Percentiles rank a stretch among this genome's conserved stretches.
These are phyloP conservation scores for Hipparchia semele DNA, from an alignment of 2,888 invertebrate genomes.

Conservation along the genomic window DNA sequence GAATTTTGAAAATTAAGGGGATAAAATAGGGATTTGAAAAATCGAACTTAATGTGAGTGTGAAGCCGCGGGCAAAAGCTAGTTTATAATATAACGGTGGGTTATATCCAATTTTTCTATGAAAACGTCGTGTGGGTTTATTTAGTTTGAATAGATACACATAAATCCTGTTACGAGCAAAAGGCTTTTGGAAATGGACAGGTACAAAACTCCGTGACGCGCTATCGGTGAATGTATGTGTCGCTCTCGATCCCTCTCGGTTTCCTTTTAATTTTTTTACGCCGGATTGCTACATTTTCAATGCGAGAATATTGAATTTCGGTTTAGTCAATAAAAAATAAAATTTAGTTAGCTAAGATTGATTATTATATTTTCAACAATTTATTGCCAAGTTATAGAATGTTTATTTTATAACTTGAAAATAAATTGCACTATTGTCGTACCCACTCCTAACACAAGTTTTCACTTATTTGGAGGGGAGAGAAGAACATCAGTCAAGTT, in stretches of 20 bases:
- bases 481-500: too few species aligned
- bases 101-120: not conserved
- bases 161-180: conserved; percentile 21
- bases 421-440: too few species aligned
- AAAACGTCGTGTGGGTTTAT: conserved; percentile 15
- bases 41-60: too few species aligned
- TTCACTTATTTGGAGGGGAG: too few species aligned
- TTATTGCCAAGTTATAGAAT: not conserved
- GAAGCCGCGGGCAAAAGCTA: too few species aligned
- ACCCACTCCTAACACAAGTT: too few species aligned
- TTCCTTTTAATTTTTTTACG: conserved; percentile 16
- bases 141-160: conserved; percentile 5
- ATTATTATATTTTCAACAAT: not conserved
- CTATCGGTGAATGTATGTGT: conserved; percentile 22
- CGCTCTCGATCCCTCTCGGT: conserved; percentile 20
- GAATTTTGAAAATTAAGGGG: too few species aligned
- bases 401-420: too few species aligned
- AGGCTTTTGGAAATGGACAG: conserved; percentile 27
- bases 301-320: not conserved
- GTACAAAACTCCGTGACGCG: conserved; percentile 19
- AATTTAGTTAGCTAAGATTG: not conserved
- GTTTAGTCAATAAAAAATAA: not conserved
- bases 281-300: conserved; percentile 4
- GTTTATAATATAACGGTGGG: too few species aligned
- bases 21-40: too few species aligned